Percentiles rank a stretch among this genome's conserved stretches.
Evolutionary conservation across 2,113 vertebrate species (phyloP).

Genomic region (Nymphicus hollandicus): DNA sequence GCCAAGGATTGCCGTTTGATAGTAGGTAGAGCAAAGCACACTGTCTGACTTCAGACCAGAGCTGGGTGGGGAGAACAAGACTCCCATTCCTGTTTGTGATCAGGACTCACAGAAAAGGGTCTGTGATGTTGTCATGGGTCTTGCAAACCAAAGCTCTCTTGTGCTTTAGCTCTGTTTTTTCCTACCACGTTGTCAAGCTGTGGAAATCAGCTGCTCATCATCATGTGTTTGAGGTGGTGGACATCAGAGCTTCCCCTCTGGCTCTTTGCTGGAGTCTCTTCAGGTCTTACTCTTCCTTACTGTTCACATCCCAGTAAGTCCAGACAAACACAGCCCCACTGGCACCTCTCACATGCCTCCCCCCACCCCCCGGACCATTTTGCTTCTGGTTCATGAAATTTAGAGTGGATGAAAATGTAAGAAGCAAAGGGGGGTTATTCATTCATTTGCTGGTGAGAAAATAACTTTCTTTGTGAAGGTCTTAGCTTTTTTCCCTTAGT

Average conservation of each 20-base stretch:
- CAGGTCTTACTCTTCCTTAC: not conserved
- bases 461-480: not conserved
- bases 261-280: not conserved
- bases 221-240: not conserved
- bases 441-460: not conserved
- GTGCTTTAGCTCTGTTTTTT: not conserved
- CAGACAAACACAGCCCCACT: not conserved
- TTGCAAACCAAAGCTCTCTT: not conserved
- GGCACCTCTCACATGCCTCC: not conserved
- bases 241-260: not conserved
- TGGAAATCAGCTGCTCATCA: constrained; percentile 14
- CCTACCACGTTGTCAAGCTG: not conserved
- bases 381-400: not conserved
- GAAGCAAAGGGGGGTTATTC: not conserved
- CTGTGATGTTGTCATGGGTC: not conserved
- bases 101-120: not conserved
- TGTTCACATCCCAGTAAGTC: not conserved
- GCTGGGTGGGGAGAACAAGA: not conserved
- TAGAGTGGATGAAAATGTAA: not conserved
- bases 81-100: not conserved
- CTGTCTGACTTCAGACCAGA: not conserved
- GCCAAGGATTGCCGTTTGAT: not conserved
- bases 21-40: not conserved
- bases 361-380: not conserved
- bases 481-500: not conserved